A percentile compares a stretch with the other conserved stretches of the same genome.
Evolutionary conservation across 2,797 vertebrate species (phyloP).

Genomic region (Rousettus madagascariensis): DNA sequence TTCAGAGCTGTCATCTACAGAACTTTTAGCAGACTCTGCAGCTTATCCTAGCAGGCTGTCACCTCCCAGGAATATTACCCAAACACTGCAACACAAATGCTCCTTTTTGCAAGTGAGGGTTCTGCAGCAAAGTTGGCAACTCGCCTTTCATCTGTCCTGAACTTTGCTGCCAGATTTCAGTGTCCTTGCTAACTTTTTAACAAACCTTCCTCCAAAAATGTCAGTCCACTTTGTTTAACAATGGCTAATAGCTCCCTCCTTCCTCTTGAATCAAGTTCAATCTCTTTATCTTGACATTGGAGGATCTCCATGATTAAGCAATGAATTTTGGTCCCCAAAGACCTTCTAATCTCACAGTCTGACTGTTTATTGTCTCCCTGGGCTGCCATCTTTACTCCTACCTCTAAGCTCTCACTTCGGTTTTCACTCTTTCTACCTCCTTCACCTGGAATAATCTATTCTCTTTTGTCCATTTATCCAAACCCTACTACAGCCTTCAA

Average conservation of each 20-base stretch:
- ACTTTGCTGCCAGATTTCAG: background rate
- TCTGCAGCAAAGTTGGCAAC: background rate
- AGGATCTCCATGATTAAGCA: slow-evolving; percentile 12
- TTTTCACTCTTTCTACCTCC: background rate
- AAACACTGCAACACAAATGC: background rate
- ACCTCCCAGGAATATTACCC: background rate
- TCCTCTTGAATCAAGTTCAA: slow-evolving; percentile 30
- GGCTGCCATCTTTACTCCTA: background rate
- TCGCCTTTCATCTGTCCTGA: background rate
- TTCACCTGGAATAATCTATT: slow-evolving; percentile 22
- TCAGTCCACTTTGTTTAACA: background rate
- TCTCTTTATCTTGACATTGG: background rate
- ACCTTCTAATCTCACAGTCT: background rate
- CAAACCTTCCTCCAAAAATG: background rate
- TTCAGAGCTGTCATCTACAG: background rate
- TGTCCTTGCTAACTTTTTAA: slow-evolving; percentile 21
- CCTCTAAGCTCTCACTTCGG: background rate
- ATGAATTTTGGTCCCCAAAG: background rate
- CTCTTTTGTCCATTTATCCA: background rate
- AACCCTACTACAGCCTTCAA: background rate
- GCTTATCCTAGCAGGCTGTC: background rate
- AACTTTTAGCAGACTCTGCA: background rate
- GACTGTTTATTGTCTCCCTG: background rate
- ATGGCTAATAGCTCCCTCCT: background rate
- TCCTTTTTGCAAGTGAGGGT: background rate